Evolutionary conservation across 2,888 invertebrate species (phyloP).

Genomic region (Agrilus biguttatus): DNA sequence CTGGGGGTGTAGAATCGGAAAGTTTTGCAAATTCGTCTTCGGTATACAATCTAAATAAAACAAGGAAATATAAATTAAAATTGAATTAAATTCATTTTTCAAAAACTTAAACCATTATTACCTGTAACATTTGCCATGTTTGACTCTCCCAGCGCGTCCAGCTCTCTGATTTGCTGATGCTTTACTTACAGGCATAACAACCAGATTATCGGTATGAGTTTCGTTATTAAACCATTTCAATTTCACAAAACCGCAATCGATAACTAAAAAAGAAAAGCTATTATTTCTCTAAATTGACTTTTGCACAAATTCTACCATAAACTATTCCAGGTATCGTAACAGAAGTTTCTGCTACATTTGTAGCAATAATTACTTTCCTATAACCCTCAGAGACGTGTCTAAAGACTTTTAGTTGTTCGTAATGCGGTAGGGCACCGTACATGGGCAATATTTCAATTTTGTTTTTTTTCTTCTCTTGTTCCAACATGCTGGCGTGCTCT

Average conservation of each 20-base stretch:
- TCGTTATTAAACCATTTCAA: conserved; percentile 76
- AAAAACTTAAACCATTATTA: conserved; percentile 19
- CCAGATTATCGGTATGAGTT: conserved; percentile 71
- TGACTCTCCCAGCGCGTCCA: conserved; percentile 78
- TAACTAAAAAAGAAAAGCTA: conserved; percentile 41
- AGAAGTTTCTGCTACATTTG: conserved; percentile 95
- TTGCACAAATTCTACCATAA: conserved; percentile 49
- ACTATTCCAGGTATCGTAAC: conserved; percentile 87
- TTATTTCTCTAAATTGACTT: background rate
- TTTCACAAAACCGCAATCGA: conserved; percentile 95
- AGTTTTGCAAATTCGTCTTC: conserved; percentile 64
- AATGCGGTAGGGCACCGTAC: conserved; percentile 78
- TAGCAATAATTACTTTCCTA: conserved; percentile 83
- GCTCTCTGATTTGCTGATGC: conserved; percentile 86
- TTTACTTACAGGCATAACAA: conserved; percentile 68
- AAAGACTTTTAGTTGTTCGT: conserved; percentile 73
- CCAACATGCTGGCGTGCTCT: conserved; percentile 43
- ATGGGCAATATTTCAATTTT: conserved; percentile 66
- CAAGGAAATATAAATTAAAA: background rate
- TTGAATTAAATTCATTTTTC: background rate
- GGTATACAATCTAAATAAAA: conserved; percentile 47
- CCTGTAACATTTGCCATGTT: conserved; percentile 74
- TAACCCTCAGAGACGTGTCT: conserved; percentile 50
- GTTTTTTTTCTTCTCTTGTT: conserved; percentile 33
- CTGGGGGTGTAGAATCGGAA: conserved; percentile 63